Percentiles rank a stretch among this genome's conserved stretches.
phyloP scores from a whole-genome alignment of 1,140 invertebrate species.

The Lasioglossum baleicum region DNA sequence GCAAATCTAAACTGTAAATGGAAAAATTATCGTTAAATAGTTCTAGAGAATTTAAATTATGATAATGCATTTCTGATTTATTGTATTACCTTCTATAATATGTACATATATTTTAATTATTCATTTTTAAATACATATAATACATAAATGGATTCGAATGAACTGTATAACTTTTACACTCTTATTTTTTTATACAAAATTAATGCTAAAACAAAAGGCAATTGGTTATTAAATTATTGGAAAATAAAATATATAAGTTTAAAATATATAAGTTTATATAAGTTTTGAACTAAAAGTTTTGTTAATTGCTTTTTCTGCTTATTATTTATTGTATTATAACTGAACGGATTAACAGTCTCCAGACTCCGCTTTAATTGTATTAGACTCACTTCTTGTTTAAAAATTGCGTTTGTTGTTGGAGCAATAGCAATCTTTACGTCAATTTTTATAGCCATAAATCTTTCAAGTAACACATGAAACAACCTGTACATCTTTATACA shows the following conservation, averaged over 20 bases:
- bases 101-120: not conserved
- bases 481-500: not conserved
- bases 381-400: not conserved
- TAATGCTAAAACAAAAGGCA: not conserved
- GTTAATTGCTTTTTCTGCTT: not conserved
- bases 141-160: not conserved
- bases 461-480: constrained; percentile 2
- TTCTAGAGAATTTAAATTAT: not conserved
- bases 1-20: not conserved
- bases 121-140: constrained; percentile 10
- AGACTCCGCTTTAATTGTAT: too few relatives aligned
- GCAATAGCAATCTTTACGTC: not conserved
- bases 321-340: not conserved
- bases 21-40: constrained; percentile 4
- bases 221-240: not conserved
- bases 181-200: not conserved
- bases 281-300: constrained; percentile 14
- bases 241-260: constrained; percentile 8
- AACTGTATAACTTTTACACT: not conserved
- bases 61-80: constrained; percentile 23
- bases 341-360: not conserved
- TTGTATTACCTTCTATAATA: not conserved
- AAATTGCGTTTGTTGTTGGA: not conserved
- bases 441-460: not conserved
- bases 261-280: too few relatives aligned